A percentile compares a stretch with the other conserved stretches of the same genome.
phyloP scores from a whole-genome alignment of 2,113 vertebrate species.

The Arizona elegans region DNA sequence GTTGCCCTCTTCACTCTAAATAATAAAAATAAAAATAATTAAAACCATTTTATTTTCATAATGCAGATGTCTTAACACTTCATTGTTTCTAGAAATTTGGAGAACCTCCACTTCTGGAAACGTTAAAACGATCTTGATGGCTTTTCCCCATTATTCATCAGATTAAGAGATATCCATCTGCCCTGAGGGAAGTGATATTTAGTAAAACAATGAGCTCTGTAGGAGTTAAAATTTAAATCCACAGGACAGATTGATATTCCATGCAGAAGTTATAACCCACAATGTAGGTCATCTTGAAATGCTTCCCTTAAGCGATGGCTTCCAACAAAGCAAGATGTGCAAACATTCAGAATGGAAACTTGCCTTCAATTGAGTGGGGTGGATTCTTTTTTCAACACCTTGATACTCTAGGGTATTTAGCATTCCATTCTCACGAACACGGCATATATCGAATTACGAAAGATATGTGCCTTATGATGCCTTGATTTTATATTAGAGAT shows the following conservation, averaged over 20 bases:
- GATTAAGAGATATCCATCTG: slow-evolving; percentile 43
- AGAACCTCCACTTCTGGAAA: slow-evolving; percentile 27
- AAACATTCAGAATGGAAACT: not conserved
- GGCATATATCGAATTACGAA: not conserved
- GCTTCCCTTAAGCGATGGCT: not conserved
- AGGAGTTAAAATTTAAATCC: slow-evolving; percentile 50
- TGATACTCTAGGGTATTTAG: not conserved
- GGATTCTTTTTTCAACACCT: not conserved
- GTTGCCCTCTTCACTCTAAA: slow-evolving; percentile 76
- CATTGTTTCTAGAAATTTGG: slow-evolving; percentile 18
- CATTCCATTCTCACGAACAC: not conserved
- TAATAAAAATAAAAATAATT: slow-evolving; percentile 15
- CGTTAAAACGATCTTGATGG: not conserved
- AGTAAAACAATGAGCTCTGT: slow-evolving; percentile 47
- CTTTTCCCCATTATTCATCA: slow-evolving; percentile 8
- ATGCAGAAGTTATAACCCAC: slow-evolving; percentile 49
- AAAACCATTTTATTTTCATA: not conserved
- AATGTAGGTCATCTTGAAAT: not conserved
- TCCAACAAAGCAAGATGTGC: not conserved
- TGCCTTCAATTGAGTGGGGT: not conserved
- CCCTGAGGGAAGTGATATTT: slow-evolving; percentile 33
- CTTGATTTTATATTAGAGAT: not conserved
- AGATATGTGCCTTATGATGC: not conserved
- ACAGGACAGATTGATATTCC: slow-evolving; percentile 55
- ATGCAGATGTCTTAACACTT: slow-evolving; percentile 12